Evolutionary conservation across 2,888 invertebrate genomes (phyloP), one percentile per base, ranked within the genome.

Genomic region (Tigriopus californicus): DNA sequence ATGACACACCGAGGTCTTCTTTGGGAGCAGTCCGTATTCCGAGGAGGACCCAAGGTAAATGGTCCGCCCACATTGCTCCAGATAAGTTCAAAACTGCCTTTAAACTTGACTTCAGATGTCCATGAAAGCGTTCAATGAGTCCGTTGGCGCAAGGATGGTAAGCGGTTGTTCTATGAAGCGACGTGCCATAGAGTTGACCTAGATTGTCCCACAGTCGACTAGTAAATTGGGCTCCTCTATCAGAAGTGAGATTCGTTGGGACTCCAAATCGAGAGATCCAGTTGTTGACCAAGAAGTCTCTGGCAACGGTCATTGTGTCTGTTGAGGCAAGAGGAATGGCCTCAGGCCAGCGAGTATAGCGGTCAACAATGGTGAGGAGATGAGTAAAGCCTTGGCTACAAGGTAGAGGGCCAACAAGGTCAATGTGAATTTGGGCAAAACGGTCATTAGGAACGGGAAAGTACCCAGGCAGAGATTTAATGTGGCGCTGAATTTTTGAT

Each of bases 201-300:
- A 33, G 8, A 33, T 8, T 33, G 3, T 33, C 18, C 61, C 58
- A 65, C 1, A 65, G 41, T 11, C 51, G 22, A 5, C 61, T 61
- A 41, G 61, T 60, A 41, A 65, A 65, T 13, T 66, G 55, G n/a
- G 60, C 4, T n/a, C 63, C 65, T 41, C 60, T 61, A 61, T 65
- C 66, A 0, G 65, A 63, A 1, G 66, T 67, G 10, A 67, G 62
- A 11, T 58, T 46, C 0, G 53, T 33, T 4, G 65, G 64, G 1
- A 63, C 57, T 3, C 64, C 64, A n/a, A 63, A 66, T 8, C 62
- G 61, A 8, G 64, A 42, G 10, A 67, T 61, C 64, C 66, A 66
- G 0, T 54, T 56, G 0, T 48, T 8, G 10, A 62, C 47, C 40
- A 67, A 61, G 0, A 61, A n/a, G n/a, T n/a, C 61, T 8, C 57